Evolutionary conservation across 2,888 invertebrate species (phyloP).

Genomic region (Galerucella nymphaeae): DNA sequence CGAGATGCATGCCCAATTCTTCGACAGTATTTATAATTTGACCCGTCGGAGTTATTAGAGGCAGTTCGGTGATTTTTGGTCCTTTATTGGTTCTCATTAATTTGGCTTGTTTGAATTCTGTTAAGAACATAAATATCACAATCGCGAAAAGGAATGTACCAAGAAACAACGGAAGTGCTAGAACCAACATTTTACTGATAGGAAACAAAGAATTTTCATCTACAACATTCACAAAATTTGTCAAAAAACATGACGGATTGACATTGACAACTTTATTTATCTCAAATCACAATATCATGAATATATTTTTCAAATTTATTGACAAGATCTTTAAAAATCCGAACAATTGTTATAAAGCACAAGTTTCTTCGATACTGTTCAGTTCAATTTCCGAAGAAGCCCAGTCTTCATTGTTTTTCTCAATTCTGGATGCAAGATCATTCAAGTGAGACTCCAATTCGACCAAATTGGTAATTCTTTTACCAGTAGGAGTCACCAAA

Average conservation of each 20-base stretch:
- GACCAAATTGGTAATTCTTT: neutral
- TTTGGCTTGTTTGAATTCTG: slow-evolving; percentile 53
- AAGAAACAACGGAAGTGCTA: slow-evolving; percentile 51
- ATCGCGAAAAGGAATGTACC: slow-evolving; percentile 55
- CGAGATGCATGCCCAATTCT: slow-evolving; percentile 58
- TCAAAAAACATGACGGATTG: slow-evolving; percentile 31
- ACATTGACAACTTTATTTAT: slow-evolving; percentile 27
- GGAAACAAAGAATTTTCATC: slow-evolving; percentile 21
- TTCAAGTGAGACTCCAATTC: slow-evolving; percentile 7
- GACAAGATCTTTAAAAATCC: neutral
- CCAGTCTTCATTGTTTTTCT: neutral
- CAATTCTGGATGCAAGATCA: neutral
- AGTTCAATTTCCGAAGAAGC: slow-evolving; percentile 5
- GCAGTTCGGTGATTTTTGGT: slow-evolving; percentile 50
- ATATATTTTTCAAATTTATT: neutral
- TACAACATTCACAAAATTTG: slow-evolving; percentile 19
- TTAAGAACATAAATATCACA: slow-evolving; percentile 54
- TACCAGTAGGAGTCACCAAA: neutral
- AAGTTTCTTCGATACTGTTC: neutral
- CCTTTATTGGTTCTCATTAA: slow-evolving; percentile 38
- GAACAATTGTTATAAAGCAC: neutral
- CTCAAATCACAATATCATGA: neutral
- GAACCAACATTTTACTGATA: slow-evolving; percentile 46
- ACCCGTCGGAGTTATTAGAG: slow-evolving; percentile 53
- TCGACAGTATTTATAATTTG: slow-evolving; percentile 56